These are phyloP conservation scores for Holcopasites calliopsidis DNA, from an alignment of 1,140 invertebrate species.

Conservation along the genomic window DNA sequence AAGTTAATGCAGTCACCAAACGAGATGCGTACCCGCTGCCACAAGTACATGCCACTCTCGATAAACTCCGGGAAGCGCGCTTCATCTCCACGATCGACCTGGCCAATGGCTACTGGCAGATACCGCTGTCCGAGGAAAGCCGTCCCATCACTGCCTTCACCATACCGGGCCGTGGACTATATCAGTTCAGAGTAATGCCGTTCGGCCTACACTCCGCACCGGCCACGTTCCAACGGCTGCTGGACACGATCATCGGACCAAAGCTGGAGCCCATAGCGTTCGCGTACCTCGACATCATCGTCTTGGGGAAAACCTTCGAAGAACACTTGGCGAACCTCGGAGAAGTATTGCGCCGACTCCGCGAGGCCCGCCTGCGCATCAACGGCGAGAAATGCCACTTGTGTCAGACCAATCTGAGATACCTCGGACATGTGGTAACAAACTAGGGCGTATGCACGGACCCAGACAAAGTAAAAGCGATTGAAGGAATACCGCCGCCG, in stretches of 20 bases:
- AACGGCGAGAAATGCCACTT: conserved; percentile 29
- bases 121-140: background rate
- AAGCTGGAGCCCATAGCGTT: conserved; percentile 59
- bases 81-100: conserved; percentile 8
- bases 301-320: conserved; percentile 65
- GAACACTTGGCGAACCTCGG: conserved; percentile 62
- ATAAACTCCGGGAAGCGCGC: background rate
- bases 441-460: too few species aligned
- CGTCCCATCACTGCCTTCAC: conserved; percentile 69
- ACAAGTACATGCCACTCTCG: background rate
- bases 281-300: conserved; percentile 66
- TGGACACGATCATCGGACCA: conserved; percentile 67
- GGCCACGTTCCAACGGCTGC: conserved; percentile 69
- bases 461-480: conserved; percentile 59
- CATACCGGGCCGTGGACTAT: conserved; percentile 52
- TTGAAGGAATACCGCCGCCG: conserved; percentile 22
- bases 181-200: too few species aligned
- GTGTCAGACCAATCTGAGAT: background rate
- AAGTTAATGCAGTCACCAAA: background rate
- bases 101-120: too few species aligned
- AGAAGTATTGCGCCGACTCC: conserved; percentile 4
- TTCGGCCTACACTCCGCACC: too few species aligned
- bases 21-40: too few species aligned
- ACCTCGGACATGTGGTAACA: conserved; percentile 69
- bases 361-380: conserved; percentile 9